These are phyloP conservation scores for Salvelinus alpinus DNA, from an alignment of 2,113 vertebrate species.

Conservation along the genomic window DNA sequence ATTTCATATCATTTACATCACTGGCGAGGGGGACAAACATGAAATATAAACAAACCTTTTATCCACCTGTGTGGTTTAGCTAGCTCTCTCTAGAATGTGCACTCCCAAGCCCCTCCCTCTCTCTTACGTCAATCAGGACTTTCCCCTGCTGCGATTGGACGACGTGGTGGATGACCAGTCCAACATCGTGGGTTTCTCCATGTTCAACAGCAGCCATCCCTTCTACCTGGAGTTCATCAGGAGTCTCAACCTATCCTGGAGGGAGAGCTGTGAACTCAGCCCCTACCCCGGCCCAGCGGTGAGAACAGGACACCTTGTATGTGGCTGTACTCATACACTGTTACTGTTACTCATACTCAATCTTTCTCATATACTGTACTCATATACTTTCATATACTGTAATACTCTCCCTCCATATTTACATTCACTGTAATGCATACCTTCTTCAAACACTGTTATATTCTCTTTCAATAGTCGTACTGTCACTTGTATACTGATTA, in stretches of 20 bases:
- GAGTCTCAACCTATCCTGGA: slow-evolving; percentile 90
- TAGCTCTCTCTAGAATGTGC: too few species aligned
- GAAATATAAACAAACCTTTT: too few species aligned
- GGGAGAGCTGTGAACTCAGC: slow-evolving; percentile 81
- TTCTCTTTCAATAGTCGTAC: too few species aligned
- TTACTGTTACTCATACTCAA: background rate
- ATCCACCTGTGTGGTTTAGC: too few species aligned
- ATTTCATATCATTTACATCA: too few species aligned
- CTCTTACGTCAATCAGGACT: slow-evolving; percentile 73
- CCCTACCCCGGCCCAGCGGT: slow-evolving; percentile 69
- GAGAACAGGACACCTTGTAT: slow-evolving; percentile 23
- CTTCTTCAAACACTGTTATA: too few species aligned
- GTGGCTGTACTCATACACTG: background rate
- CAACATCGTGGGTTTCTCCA: slow-evolving; percentile 88
- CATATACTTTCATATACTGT: too few species aligned
- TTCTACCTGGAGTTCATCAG: slow-evolving; percentile 89
- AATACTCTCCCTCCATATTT: too few species aligned
- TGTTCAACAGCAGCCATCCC: slow-evolving; percentile 84
- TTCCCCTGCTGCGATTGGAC: slow-evolving; percentile 82
- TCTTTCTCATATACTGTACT: background rate
- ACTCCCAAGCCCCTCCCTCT: background rate
- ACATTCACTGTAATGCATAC: too few species aligned
- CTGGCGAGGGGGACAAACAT: too few species aligned
- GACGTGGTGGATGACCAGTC: slow-evolving; percentile 83
- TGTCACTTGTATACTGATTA: too few species aligned